Conservation (phyloP, 1,140 invertebrate genomes). For the Atta cephalotes region DNA sequence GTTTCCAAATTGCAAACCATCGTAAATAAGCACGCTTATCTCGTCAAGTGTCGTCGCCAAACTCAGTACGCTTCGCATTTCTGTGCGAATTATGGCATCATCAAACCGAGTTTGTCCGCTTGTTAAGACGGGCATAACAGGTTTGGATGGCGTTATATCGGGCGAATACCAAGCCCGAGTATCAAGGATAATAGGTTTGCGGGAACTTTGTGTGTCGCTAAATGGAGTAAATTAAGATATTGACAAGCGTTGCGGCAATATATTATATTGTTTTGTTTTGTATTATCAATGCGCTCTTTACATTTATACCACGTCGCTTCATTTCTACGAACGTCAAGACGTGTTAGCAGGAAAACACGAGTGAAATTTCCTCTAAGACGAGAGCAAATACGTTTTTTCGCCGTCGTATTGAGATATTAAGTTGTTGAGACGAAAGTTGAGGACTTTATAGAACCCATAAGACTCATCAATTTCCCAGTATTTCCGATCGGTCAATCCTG, state of each 20-base stretch:
- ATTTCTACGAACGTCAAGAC: constrained; percentile 24
- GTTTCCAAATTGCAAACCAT: constrained; percentile 65
- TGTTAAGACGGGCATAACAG: constrained; percentile 39
- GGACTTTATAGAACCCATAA: constrained; percentile 55
- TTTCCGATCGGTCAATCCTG: constrained; percentile 62
- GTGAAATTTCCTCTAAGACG: constrained; percentile 27
- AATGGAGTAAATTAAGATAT: constrained; percentile 52
- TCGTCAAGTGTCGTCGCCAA: constrained; percentile 64
- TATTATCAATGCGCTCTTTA: constrained; percentile 26
- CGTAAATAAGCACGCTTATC: constrained; percentile 61
- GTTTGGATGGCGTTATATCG: background rate
- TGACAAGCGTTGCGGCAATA: constrained; percentile 15
- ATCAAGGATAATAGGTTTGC: constrained; percentile 11
- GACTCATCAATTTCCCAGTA: constrained; percentile 61
- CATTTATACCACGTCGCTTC: constrained; percentile 32
- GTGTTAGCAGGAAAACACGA: constrained; percentile 17
- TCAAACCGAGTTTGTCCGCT: constrained; percentile 54
- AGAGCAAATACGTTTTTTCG: constrained; percentile 30
- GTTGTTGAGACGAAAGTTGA: constrained; percentile 60
- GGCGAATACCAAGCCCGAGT: background rate
- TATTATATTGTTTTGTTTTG: constrained; percentile 24
- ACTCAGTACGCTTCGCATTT: constrained; percentile 22
- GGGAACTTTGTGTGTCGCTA: constrained; percentile 39
- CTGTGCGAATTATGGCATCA: constrained; percentile 61
- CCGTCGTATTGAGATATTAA: constrained; percentile 49